Conservation (phyloP, 2,888 invertebrate species). For the Lochmaea capreae region DNA sequence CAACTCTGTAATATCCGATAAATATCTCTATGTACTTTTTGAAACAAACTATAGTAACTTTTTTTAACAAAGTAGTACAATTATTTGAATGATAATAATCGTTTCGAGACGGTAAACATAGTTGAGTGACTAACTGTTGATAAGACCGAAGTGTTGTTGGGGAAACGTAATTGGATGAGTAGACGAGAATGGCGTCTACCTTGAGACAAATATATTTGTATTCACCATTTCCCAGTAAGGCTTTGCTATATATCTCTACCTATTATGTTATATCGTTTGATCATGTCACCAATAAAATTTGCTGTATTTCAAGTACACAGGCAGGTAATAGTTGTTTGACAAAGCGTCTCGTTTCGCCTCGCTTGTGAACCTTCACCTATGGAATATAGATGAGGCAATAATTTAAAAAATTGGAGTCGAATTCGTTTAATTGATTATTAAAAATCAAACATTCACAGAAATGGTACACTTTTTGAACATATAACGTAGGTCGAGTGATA, state of each 20-base stretch:
- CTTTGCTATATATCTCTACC: conserved; percentile 32
- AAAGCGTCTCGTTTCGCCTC: conserved; percentile 1
- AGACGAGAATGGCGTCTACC: conserved; percentile 38
- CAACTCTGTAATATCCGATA: too few relatives aligned
- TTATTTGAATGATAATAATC: conserved; percentile 40
- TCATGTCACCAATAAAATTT: conserved; percentile 38
- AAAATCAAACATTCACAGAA: too few relatives aligned
- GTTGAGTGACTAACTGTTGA: conserved; percentile 34
- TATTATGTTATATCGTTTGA: conserved; percentile 37
- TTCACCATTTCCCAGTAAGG: conserved; percentile 32
- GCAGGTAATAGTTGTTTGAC: conserved; percentile 20
- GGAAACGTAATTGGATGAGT: conserved; percentile 38
- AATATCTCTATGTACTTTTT: too few relatives aligned
- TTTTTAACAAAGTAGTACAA: conserved; percentile 4
- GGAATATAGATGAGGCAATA: conserved; percentile 22
- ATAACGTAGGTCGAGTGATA: too few relatives aligned
- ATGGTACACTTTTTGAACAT: too few relatives aligned
- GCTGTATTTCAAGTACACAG: conserved; percentile 16
- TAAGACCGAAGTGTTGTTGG: conserved; percentile 37
- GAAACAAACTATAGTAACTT: too few relatives aligned
- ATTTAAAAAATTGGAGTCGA: not conserved
- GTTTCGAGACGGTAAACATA: conserved; percentile 32
- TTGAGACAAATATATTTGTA: conserved; percentile 43
- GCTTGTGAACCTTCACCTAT: not conserved
- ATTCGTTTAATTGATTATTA: too few relatives aligned